Evolutionary conservation across 2,888 invertebrate species (phyloP).

Genomic region (Callyntrura guangdongensis): DNA sequence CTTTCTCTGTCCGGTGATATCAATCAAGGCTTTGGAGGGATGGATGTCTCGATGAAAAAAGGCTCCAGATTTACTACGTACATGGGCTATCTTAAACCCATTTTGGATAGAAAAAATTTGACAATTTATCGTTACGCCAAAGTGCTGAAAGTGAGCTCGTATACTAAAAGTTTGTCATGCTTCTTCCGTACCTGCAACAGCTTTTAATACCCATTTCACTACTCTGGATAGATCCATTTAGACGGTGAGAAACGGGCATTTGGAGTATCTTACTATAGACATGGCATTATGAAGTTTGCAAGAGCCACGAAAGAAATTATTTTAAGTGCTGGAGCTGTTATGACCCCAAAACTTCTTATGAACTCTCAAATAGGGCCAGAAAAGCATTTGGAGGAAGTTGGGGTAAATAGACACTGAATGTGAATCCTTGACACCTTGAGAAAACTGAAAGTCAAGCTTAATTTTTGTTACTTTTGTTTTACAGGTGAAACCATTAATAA

Average conservation of each 20-base stretch:
- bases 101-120: constrained; percentile 67
- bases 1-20: neutral
- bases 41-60: constrained; percentile 80
- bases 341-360: constrained; percentile 81
- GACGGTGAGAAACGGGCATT: constrained; percentile 77
- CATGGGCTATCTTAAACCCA: constrained; percentile 74
- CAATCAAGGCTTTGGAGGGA: constrained; percentile 73
- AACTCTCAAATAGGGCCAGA: constrained; percentile 81
- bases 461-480: neutral
- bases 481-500: constrained; percentile 72
- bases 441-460: too few species aligned
- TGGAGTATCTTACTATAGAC: constrained; percentile 82
- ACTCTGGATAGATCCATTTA: constrained; percentile 78
- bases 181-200: neutral
- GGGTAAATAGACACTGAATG: neutral
- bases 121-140: constrained; percentile 78
- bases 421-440: neutral
- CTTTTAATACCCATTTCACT: neutral
- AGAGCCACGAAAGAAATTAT: constrained; percentile 83
- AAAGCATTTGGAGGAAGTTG: constrained; percentile 71
- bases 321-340: constrained; percentile 78
- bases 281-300: constrained; percentile 76
- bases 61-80: constrained; percentile 79
- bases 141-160: constrained; percentile 71
- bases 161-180: neutral